Conservation (phyloP, 2,797 vertebrate genomes). For the Clarias fuscus region DNA sequence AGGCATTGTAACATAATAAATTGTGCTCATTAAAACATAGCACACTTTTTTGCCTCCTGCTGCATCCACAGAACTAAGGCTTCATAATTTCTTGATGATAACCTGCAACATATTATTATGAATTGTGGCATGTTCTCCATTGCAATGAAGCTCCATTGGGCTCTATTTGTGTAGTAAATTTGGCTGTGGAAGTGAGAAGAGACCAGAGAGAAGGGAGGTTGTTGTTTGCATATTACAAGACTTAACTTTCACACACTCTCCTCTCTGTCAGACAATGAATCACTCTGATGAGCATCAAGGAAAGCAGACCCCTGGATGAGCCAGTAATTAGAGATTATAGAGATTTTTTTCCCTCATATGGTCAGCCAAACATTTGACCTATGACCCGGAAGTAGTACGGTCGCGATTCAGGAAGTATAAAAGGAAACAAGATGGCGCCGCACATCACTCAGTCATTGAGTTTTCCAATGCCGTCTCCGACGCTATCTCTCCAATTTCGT, state of each 20-base stretch:
- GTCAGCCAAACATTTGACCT: conserved; percentile 8
- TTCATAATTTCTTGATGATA: conserved; percentile 41
- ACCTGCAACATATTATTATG: conserved; percentile 44
- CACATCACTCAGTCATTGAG: too few species aligned
- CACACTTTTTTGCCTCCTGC: conserved; percentile 34
- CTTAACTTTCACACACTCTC: conserved; percentile 50
- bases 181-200: conserved; percentile 51
- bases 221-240: conserved; percentile 57
- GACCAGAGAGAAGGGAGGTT: conserved; percentile 6
- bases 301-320: conserved; percentile 54
- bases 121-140: conserved; percentile 52
- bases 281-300: conserved; percentile 55
- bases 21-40: conserved; percentile 48
- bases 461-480: too few species aligned
- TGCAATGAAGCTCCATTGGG: conserved; percentile 19
- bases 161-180: conserved; percentile 62
- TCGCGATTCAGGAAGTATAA: too few species aligned
- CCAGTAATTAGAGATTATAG: conserved; percentile 62
- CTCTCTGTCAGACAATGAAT: conserved; percentile 62
- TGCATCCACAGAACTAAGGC: conserved; percentile 9
- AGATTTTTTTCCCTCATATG: conserved; percentile 61
- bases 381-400: too few species aligned
- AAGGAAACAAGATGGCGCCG: too few species aligned
- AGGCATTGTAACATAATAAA: conserved; percentile 45
- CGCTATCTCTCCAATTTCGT: too few species aligned